phyloP scores from a whole-genome alignment of 1,140 invertebrate genomes.

The Drosophila mauritiana region DNA sequence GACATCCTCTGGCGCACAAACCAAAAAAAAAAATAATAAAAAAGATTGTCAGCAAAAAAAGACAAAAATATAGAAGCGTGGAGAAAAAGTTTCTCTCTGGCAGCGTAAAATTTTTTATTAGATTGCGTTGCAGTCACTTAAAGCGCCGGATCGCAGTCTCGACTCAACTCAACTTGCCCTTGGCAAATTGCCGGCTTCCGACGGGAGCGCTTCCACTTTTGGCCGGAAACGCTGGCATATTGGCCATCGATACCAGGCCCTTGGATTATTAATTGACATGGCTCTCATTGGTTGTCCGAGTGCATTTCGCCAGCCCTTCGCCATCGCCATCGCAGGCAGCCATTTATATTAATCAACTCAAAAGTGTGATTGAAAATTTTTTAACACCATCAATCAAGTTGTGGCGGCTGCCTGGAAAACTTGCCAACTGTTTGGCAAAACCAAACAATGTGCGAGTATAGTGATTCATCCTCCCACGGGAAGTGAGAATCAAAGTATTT shows the following conservation, averaged over 20 bases:
- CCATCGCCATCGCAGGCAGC: not conserved
- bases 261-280: constrained; percentile 49
- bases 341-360: constrained; percentile 60
- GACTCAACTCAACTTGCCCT: constrained; percentile 31
- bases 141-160: constrained; percentile 1
- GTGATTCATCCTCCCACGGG: not conserved
- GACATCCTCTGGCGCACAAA: constrained; percentile 55
- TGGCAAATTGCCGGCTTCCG: constrained; percentile 56
- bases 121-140: constrained; percentile 53
- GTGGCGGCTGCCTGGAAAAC: constrained; percentile 25
- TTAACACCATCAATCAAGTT: constrained; percentile 50
- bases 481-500: constrained; percentile 44
- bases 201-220: constrained; percentile 22
- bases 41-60: constrained; percentile 9
- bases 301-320: not conserved
- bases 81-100: constrained; percentile 40
- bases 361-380: constrained; percentile 31
- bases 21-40: constrained; percentile 22
- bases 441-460: constrained; percentile 32
- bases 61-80: constrained; percentile 3
- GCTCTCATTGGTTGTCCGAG: not conserved
- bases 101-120: constrained; percentile 46
- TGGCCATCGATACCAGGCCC: constrained; percentile 35
- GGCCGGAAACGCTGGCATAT: constrained; percentile 52
- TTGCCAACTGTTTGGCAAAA: constrained; percentile 34